Percentiles rank a stretch among this genome's conserved stretches.
Conservation (phyloP, 2,113 vertebrate genomes). For the Peromyscus polionotus region DNA sequence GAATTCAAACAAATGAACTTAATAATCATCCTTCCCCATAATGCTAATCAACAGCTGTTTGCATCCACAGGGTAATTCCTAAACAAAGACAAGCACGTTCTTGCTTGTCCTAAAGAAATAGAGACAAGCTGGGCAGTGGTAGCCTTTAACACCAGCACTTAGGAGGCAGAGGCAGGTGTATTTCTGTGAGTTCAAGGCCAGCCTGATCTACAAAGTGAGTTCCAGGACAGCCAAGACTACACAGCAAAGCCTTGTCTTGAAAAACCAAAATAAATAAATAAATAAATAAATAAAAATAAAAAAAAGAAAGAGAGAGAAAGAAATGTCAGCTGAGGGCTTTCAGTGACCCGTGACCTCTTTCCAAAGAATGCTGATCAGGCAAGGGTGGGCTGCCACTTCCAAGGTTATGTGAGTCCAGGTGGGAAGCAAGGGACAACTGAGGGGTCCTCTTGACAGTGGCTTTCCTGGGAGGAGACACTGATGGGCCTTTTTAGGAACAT, state of each 20-base stretch:
- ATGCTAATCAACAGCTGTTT: background rate
- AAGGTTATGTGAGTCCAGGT: background rate
- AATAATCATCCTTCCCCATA: background rate
- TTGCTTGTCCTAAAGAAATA: background rate
- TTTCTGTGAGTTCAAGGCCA: background rate
- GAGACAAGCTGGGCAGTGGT: background rate
- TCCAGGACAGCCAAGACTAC: too few species aligned
- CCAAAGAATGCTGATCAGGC: background rate
- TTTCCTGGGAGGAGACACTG: background rate
- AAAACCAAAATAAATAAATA: too few species aligned
- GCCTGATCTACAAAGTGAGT: background rate
- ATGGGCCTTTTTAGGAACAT: background rate
- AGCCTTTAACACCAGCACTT: background rate
- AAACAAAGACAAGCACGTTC: slow-evolving; percentile 19
- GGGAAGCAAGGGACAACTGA: background rate
- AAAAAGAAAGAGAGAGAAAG: background rate
- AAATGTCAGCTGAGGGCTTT: background rate
- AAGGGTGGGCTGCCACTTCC: too few species aligned
- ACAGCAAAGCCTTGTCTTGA: too few species aligned
- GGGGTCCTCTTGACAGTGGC: background rate
- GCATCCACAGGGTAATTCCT: background rate
- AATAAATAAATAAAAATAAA: too few species aligned
- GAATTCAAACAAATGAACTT: slow-evolving; percentile 8
- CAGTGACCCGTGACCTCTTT: background rate
- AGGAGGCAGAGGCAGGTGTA: background rate